Conservation (phyloP, 2,113 vertebrate species). For the Hiodon alosoides region DNA sequence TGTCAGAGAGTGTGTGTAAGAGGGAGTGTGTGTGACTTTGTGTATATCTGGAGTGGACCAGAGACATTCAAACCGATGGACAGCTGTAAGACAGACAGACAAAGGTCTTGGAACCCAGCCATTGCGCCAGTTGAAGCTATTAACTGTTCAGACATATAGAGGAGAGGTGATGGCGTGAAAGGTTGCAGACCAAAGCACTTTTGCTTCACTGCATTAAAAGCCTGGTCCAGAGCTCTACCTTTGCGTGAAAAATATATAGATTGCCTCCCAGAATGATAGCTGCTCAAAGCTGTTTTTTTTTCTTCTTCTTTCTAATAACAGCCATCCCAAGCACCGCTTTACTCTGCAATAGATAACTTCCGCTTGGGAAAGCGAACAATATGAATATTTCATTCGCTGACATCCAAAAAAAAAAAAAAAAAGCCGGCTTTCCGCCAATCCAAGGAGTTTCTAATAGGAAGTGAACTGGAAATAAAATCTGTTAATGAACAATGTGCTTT, state of each 20-base stretch:
- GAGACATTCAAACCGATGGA: background rate
- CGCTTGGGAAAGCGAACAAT: slow-evolving; percentile 64
- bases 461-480: slow-evolving; percentile 54
- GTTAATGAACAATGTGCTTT: slow-evolving; percentile 55
- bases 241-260: slow-evolving; percentile 65
- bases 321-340: slow-evolving; percentile 71
- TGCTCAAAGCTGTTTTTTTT: slow-evolving; percentile 46
- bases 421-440: slow-evolving; percentile 54
- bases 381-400: slow-evolving; percentile 70
- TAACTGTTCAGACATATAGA: slow-evolving; percentile 73
- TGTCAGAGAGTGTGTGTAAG: no score
- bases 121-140: slow-evolving; percentile 60
- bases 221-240: slow-evolving; percentile 53
- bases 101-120: background rate
- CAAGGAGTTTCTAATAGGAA: slow-evolving; percentile 44
- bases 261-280: slow-evolving; percentile 68
- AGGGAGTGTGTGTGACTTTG: no score
- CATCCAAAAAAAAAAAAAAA: slow-evolving; percentile 75
- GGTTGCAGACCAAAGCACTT: slow-evolving; percentile 70
- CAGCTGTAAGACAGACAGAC: background rate
- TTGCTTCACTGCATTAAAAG: slow-evolving; percentile 74
- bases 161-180: slow-evolving; percentile 66
- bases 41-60: no score
- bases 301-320: slow-evolving; percentile 57
- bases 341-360: slow-evolving; percentile 65